A percentile compares a stretch with the other conserved stretches of the same genome.
phyloP scores from a whole-genome alignment of 2,888 invertebrate genomes.

The Keiferia lycopersicella region DNA sequence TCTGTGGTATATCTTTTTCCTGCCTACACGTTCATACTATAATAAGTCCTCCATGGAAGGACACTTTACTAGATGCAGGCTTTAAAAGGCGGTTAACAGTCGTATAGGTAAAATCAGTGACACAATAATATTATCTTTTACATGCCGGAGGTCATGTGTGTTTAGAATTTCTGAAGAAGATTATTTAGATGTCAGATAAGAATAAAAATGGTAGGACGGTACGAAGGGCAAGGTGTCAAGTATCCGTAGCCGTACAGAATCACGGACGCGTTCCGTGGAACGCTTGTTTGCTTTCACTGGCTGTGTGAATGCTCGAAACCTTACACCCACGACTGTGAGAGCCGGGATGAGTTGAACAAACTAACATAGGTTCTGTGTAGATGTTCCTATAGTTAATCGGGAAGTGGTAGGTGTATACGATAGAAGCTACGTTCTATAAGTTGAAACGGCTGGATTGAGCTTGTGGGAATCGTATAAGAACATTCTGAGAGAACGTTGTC shows the following conservation, averaged over 20 bases:
- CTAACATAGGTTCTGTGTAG: neutral
- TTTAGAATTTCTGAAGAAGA: too few species aligned
- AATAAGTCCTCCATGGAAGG: too few species aligned
- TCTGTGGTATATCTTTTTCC: too few species aligned
- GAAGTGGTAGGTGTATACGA: conserved; percentile 9
- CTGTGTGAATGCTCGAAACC: conserved; percentile 66
- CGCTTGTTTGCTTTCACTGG: conserved; percentile 75
- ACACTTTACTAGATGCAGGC: too few species aligned
- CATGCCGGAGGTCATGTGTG: too few species aligned
- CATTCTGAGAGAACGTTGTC: neutral
- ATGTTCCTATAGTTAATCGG: neutral
- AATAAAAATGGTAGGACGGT: conserved; percentile 1
- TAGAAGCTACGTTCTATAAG: neutral
- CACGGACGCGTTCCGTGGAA: conserved; percentile 69
- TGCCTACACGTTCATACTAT: too few species aligned
- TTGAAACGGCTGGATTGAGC: neutral
- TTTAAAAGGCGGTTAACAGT: too few species aligned
- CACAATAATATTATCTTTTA: too few species aligned
- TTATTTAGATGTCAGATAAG: conserved; percentile 14
- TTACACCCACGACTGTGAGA: conserved; percentile 51
- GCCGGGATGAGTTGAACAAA: conserved; percentile 42
- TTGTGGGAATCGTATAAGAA: neutral
- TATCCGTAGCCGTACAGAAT: conserved; percentile 50
- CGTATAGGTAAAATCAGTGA: too few species aligned
- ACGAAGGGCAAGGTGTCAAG: conserved; percentile 70